Evolutionary conservation across 2,888 invertebrate species (phyloP).

Genomic region (Caenorhabditis japonica): DNA sequence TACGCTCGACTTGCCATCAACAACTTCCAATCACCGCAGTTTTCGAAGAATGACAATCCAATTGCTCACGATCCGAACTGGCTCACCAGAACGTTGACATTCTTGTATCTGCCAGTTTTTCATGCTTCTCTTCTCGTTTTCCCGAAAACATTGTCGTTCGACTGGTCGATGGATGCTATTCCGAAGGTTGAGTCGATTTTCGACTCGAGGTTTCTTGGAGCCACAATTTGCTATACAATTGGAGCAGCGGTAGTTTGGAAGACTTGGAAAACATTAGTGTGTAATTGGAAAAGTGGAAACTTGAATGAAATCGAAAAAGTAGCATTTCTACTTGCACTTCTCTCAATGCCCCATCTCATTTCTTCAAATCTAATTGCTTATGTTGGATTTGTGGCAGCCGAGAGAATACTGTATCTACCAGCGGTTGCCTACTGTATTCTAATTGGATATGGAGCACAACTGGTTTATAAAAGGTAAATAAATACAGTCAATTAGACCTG

Average conservation of each 20-base stretch:
- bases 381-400: slow-evolving; percentile 97
- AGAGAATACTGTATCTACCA: slow-evolving; percentile 93
- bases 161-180: slow-evolving; percentile 98
- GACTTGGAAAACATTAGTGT: not conserved
- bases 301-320: not conserved
- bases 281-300: no score
- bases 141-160: slow-evolving; percentile 88
- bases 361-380: slow-evolving; percentile 94
- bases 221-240: slow-evolving; percentile 84
- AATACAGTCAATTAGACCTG: no score
- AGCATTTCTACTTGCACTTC: slow-evolving; percentile 9
- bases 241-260: not conserved
- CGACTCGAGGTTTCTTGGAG: slow-evolving; percentile 84
- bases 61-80: slow-evolving; percentile 88
- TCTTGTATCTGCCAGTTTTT: slow-evolving; percentile 90
- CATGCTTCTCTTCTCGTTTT: slow-evolving; percentile 90
- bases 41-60: slow-evolving; percentile 93
- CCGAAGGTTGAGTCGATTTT: slow-evolving; percentile 86
- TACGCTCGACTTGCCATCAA: slow-evolving; percentile 82
- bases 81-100: slow-evolving; percentile 87
- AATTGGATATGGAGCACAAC: slow-evolving; percentile 80
- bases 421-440: slow-evolving; percentile 94
- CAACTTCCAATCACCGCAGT: slow-evolving; percentile 78
- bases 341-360: slow-evolving; percentile 30
- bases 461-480: slow-evolving; percentile 14